These are phyloP conservation scores for Pseudomyrmex sp. DNA, from an alignment of 1,140 invertebrate genomes.

Conservation along the genomic window DNA sequence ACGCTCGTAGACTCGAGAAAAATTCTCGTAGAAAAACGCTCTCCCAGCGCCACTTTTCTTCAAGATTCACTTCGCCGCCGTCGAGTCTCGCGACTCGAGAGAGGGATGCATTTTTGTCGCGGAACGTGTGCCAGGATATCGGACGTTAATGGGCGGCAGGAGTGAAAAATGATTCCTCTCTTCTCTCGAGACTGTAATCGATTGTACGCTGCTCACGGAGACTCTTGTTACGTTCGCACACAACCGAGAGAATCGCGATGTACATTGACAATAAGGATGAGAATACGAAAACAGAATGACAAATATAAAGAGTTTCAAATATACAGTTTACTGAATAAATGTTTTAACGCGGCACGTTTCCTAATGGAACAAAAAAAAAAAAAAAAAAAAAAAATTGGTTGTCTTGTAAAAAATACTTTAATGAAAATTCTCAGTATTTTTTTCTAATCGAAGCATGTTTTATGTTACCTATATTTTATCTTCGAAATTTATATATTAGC, in stretches of 20 bases:
- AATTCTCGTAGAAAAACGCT: constrained; percentile 11
- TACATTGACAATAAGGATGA: constrained; percentile 20
- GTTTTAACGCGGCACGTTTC: too few species aligned
- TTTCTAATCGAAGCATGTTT: too few species aligned
- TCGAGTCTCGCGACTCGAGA: constrained; percentile 7
- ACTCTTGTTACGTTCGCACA: constrained; percentile 13
- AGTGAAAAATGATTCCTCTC: constrained; percentile 56
- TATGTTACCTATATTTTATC: too few species aligned
- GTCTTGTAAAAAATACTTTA: not conserved
- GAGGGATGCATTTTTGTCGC: constrained; percentile 46
- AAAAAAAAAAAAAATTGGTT: not conserved
- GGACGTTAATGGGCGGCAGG: constrained; percentile 24
- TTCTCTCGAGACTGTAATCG: constrained; percentile 31
- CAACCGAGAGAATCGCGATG: constrained; percentile 31
- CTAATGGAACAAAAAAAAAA: not conserved
- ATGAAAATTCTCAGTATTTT: too few species aligned
- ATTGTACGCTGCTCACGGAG: constrained; percentile 19
- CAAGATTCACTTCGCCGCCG: constrained; percentile 19
- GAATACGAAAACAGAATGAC: not conserved
- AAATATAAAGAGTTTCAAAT: not conserved
- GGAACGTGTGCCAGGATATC: constrained; percentile 37
- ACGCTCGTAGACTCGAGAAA: not conserved
- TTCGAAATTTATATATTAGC: not conserved
- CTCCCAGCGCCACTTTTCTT: not conserved
- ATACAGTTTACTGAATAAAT: not conserved